These are phyloP conservation scores for Martes martes DNA, from an alignment of 2,113 vertebrate species.

Conservation along the genomic window DNA sequence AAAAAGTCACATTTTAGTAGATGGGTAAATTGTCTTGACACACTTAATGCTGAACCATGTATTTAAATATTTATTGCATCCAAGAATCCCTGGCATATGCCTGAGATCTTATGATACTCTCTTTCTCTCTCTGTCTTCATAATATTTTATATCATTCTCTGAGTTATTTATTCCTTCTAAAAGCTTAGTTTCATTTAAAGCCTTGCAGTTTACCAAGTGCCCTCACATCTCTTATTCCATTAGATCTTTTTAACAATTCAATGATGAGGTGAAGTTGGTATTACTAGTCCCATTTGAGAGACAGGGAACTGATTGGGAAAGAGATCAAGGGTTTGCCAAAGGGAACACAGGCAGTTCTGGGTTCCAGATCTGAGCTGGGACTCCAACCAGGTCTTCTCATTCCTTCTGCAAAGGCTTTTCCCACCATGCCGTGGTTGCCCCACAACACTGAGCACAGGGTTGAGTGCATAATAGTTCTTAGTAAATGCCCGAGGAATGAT, in stretches of 20 bases:
- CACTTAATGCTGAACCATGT: background rate
- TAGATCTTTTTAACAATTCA: background rate
- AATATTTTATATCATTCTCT: background rate
- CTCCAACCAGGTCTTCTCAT: background rate
- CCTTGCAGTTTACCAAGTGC: background rate
- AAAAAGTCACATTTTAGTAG: background rate
- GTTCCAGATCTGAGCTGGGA: background rate
- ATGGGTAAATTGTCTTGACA: background rate
- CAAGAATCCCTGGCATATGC: background rate
- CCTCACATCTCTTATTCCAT: background rate
- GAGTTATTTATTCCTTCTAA: constrained; percentile 19
- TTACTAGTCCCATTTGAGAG: background rate
- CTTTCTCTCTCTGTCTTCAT: background rate
- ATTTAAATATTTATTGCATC: background rate
- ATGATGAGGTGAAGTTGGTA: background rate
- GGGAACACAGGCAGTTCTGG: background rate
- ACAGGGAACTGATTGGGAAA: background rate
- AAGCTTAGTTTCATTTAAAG: background rate
- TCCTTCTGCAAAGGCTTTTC: background rate
- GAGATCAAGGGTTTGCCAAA: background rate
- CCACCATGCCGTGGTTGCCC: too few species aligned
- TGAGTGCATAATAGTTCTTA: background rate
- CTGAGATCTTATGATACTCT: background rate
- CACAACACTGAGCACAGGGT: background rate
- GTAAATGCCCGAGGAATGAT: background rate